Conservation (phyloP, 2,888 invertebrate genomes). For the Steinernema scapterisci region DNA sequence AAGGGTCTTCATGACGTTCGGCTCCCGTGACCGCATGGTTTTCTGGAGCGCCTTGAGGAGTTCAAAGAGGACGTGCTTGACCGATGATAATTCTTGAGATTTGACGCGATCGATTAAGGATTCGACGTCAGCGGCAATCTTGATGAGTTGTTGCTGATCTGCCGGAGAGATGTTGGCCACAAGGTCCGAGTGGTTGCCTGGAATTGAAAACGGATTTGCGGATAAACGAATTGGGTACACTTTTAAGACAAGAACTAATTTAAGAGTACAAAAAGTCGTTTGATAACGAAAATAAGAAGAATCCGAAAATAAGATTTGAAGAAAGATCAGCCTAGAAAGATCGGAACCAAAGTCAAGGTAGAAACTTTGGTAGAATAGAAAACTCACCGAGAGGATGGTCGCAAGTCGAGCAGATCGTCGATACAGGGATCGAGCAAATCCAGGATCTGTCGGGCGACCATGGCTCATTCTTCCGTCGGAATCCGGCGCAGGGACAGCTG, state of each 20-base stretch:
- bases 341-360: not conserved
- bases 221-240: too few species aligned
- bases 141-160: not conserved
- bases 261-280: not conserved
- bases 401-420: conserved; percentile 21
- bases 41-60: not conserved
- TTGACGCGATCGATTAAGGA: not conserved
- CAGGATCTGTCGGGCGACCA: not conserved
- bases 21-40: not conserved
- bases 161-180: not conserved
- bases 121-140: conserved; percentile 13
- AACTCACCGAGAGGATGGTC: conserved; percentile 23
- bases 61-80: conserved; percentile 5
- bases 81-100: not conserved
- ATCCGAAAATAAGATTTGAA: not conserved
- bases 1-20: not conserved
- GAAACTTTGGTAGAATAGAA: not conserved
- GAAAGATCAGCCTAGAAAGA: not conserved
- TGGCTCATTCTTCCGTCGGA: conserved; percentile 14
- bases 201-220: not conserved
- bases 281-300: not conserved
- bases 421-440: conserved; percentile 2
- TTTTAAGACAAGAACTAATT: not conserved
- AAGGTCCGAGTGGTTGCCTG: conserved; percentile 20
- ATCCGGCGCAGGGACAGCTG: conserved; percentile 27